These are phyloP conservation scores for Zaprionus inermis DNA, from an alignment of 1,140 invertebrate genomes.

Conservation along the genomic window DNA sequence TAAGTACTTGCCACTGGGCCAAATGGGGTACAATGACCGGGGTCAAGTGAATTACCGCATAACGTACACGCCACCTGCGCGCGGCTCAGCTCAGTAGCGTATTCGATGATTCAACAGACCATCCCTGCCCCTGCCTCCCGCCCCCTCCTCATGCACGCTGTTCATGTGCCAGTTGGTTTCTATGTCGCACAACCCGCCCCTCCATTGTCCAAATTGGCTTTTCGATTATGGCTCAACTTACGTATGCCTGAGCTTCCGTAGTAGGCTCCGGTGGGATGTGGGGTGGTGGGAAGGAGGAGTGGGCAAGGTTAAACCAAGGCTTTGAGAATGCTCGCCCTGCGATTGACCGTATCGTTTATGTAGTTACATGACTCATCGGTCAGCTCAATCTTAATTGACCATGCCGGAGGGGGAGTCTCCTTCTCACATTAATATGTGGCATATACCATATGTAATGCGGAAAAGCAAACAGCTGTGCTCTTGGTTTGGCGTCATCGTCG, in stretches of 20 bases:
- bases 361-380: constrained; percentile 31
- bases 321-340: not conserved
- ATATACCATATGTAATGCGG: constrained; percentile 39
- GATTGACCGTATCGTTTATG: not conserved
- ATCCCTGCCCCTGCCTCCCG: not conserved
- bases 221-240: constrained; percentile 33
- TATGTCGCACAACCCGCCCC: constrained; percentile 47
- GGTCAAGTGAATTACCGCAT: constrained; percentile 59
- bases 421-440: not conserved
- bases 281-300: too few relatives aligned
- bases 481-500: constrained; percentile 34
- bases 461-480: constrained; percentile 52
- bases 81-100: not conserved
- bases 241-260: not conserved
- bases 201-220: constrained; percentile 54
- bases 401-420: constrained; percentile 6
- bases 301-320: constrained; percentile 28
- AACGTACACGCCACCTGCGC: constrained; percentile 41
- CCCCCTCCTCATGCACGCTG: constrained; percentile 4
- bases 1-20: constrained; percentile 18
- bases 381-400: constrained; percentile 52
- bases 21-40: constrained; percentile 40
- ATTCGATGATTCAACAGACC: constrained; percentile 7
- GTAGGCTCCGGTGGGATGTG: not conserved
- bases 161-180: constrained; percentile 54